Percentiles rank a stretch among this genome's conserved stretches.
phyloP scores from a whole-genome alignment of 2,797 vertebrate genomes.

The Enteromius argenteus region DNA sequence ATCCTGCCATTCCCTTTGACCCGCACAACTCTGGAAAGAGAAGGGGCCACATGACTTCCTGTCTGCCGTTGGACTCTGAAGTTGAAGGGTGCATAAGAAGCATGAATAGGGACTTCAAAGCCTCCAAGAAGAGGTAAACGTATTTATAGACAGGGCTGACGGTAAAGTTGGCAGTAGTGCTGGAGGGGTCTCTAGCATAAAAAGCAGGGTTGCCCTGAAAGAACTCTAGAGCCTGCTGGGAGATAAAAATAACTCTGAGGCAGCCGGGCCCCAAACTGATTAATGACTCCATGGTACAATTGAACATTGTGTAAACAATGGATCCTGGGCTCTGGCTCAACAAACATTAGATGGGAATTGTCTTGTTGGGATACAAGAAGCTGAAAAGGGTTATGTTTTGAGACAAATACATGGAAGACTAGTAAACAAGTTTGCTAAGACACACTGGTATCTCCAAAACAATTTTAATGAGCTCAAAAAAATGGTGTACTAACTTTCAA shows the following conservation, averaged over 20 bases:
- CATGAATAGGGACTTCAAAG: constrained; percentile 61
- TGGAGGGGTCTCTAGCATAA: constrained; percentile 40
- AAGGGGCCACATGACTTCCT: constrained; percentile 56
- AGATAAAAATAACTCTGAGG: constrained; percentile 48
- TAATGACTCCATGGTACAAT: constrained; percentile 33
- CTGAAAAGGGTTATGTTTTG: neutral
- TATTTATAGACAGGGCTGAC: constrained; percentile 53
- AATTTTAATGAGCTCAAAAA: neutral
- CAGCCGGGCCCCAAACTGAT: constrained; percentile 29
- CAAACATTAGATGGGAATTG: constrained; percentile 23
- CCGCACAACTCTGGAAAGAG: constrained; percentile 42
- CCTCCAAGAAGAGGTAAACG: constrained; percentile 49
- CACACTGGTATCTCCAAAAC: neutral
- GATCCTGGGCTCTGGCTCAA: constrained; percentile 13
- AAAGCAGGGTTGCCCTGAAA: constrained; percentile 43
- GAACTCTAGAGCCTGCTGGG: constrained; percentile 24
- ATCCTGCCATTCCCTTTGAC: constrained; percentile 13
- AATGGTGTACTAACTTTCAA: neutral
- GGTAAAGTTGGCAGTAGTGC: constrained; percentile 43
- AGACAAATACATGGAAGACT: neutral
- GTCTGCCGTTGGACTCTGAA: constrained; percentile 40
- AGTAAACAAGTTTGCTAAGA: constrained; percentile 1
- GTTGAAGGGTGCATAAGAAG: constrained; percentile 17
- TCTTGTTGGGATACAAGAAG: constrained; percentile 4
- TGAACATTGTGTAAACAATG: constrained; percentile 50